phyloP scores from a whole-genome alignment of 1,140 invertebrate species.

The Spodoptera frugiperda region DNA sequence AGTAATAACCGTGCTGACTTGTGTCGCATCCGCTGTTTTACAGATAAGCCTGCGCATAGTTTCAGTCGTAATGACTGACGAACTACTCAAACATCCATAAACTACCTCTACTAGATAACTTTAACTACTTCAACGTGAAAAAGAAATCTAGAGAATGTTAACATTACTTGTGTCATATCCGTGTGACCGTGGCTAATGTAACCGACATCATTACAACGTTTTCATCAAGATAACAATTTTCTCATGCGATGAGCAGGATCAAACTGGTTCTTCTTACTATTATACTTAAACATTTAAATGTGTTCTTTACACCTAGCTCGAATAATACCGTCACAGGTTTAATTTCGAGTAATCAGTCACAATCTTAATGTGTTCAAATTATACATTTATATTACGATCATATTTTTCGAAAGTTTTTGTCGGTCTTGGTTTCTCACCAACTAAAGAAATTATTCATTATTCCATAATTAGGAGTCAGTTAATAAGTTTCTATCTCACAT shows the following conservation, averaged over 20 bases:
- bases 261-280: conserved; percentile 1
- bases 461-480: no score
- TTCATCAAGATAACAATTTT: conserved; percentile 4
- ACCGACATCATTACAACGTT: conserved; percentile 6
- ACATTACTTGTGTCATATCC: conserved; percentile 34
- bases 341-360: conserved; percentile 3
- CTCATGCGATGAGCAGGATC: neutral
- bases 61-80: conserved; percentile 1
- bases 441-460: no score
- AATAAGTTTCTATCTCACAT: no score
- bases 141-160: conserved; percentile 29
- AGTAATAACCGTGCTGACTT: conserved; percentile 6
- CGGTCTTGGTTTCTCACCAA: neutral
- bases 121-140: conserved; percentile 23
- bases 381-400: conserved; percentile 12
- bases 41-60: conserved; percentile 40
- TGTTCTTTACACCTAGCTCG: neutral
- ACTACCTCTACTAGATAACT: conserved; percentile 1
- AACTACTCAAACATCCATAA: conserved; percentile 9
- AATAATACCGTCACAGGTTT: neutral
- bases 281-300: neutral
- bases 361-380: conserved; percentile 3
- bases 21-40: conserved; percentile 42
- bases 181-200: conserved; percentile 29
- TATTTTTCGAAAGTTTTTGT: conserved; percentile 27